These are phyloP conservation scores for Diprion similis DNA, from an alignment of 1,140 invertebrate genomes.

Conservation along the genomic window DNA sequence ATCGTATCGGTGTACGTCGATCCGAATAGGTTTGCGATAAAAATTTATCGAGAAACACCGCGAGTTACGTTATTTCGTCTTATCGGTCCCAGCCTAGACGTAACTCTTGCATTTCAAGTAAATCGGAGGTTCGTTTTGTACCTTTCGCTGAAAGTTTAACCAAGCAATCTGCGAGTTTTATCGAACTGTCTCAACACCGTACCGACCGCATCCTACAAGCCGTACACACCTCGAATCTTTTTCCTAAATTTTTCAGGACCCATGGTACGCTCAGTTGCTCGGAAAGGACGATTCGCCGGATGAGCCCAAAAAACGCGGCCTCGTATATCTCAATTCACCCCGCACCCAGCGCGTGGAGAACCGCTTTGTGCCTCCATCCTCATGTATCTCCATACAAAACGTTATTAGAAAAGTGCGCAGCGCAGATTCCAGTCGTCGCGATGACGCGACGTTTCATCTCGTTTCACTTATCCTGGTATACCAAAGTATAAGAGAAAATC, in stretches of 20 bases:
- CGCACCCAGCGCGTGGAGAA: no score
- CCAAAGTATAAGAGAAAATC: no score
- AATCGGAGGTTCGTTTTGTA: constrained; percentile 1
- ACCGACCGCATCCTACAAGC: neutral
- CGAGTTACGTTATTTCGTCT: neutral
- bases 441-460: no score
- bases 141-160: constrained; percentile 38
- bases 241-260: neutral
- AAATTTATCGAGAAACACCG: neutral
- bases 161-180: constrained; percentile 37
- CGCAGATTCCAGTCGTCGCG: no score
- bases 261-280: neutral
- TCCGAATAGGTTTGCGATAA: neutral
- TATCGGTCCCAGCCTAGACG: neutral
- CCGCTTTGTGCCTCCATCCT: no score
- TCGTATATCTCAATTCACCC: no score
- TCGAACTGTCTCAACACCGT: constrained; percentile 24
- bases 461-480: no score
- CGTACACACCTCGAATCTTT: neutral
- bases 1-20: neutral
- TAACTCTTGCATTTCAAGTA: neutral
- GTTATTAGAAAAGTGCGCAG: no score
- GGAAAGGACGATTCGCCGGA: no score
- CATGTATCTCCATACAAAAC: no score
- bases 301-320: no score